Percentiles rank a stretch among this genome's conserved stretches.
phyloP scores from a whole-genome alignment of 1,140 invertebrate genomes.

The Lasioglossum albipes region DNA sequence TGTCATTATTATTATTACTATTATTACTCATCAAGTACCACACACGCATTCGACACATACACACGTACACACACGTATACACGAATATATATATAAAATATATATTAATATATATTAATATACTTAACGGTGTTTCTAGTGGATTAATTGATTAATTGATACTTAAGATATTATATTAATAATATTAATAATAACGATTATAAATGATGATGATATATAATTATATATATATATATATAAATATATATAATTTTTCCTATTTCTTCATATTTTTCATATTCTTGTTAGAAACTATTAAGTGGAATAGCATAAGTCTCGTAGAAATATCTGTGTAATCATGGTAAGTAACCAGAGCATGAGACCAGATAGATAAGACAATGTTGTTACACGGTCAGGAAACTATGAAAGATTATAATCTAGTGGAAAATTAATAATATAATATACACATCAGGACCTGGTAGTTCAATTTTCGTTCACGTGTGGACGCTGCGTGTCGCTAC shows the following conservation, averaged over 20 bases:
- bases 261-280: conserved; percentile 7
- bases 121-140: conserved; percentile 76
- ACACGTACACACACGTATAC: conserved; percentile 41
- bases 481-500: too few species aligned
- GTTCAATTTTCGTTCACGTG: not conserved
- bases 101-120: conserved; percentile 73
- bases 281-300: conserved; percentile 2
- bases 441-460: not conserved
- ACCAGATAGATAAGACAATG: not conserved
- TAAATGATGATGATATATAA: conserved; percentile 66
- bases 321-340: not conserved
- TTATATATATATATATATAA: conserved; percentile 72
- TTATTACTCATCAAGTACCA: conserved; percentile 61
- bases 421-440: conserved; percentile 2
- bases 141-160: conserved; percentile 77
- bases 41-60: conserved; percentile 32
- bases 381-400: not conserved
- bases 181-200: conserved; percentile 71
- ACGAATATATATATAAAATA: conserved; percentile 63
- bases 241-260: conserved; percentile 62
- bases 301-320: not conserved
- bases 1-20: conserved; percentile 60
- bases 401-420: conserved; percentile 3
- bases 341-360: conserved; percentile 1
- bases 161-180: conserved; percentile 76